Evolutionary conservation across 1,140 invertebrate genomes (phyloP).

Genomic region (Anoplolepis gracilipes): DNA sequence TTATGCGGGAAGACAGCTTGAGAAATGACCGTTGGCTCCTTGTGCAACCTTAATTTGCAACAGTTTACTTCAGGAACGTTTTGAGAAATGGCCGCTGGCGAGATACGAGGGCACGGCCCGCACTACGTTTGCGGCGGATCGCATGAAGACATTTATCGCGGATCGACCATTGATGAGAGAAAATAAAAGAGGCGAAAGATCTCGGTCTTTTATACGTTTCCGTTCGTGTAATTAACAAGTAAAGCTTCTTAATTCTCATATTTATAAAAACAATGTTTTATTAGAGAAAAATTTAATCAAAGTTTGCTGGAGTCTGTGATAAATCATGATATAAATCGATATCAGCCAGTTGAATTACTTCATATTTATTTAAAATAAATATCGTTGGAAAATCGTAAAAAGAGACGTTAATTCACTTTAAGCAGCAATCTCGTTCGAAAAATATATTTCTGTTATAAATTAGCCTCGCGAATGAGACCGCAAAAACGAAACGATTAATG

Average conservation of each 20-base stretch:
- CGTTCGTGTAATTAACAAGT: constrained; percentile 53
- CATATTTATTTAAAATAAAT: constrained; percentile 31
- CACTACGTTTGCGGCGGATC: constrained; percentile 64
- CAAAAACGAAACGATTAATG: constrained; percentile 24
- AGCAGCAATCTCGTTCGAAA: constrained; percentile 13
- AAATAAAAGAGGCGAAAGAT: constrained; percentile 37
- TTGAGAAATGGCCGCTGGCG: constrained; percentile 79
- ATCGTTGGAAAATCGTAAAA: constrained; percentile 28
- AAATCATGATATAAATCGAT: constrained; percentile 15
- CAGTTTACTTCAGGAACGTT: constrained; percentile 81
- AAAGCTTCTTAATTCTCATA: constrained; percentile 23
- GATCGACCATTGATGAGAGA: constrained; percentile 67
- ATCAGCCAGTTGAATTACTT: constrained; percentile 32
- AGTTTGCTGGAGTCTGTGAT: constrained; percentile 1
- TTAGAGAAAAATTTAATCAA: constrained; percentile 38
- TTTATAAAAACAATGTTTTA: constrained; percentile 6
- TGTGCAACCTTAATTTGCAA: constrained; percentile 84
- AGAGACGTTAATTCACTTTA: constrained; percentile 10
- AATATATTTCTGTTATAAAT: constrained; percentile 62
- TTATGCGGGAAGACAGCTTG: constrained; percentile 83
- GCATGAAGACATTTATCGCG: constrained; percentile 78
- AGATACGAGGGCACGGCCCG: constrained; percentile 69
- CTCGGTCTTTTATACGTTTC: constrained; percentile 44
- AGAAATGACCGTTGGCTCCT: constrained; percentile 83
- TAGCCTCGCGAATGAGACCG: not conserved